phyloP scores from a whole-genome alignment of 2,113 vertebrate species.

The Lota lota region DNA sequence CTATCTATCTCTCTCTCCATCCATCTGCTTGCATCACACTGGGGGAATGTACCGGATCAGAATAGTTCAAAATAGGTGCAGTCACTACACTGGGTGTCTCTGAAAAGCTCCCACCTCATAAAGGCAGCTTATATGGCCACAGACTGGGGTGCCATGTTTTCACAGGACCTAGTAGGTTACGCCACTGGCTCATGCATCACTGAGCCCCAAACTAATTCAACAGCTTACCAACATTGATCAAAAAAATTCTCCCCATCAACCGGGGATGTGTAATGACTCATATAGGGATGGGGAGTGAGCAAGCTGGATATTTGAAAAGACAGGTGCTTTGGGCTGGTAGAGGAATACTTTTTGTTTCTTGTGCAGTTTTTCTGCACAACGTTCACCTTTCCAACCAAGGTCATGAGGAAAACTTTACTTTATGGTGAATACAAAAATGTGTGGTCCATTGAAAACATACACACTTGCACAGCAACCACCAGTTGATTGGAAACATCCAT shows the following conservation, averaged over 20 bases:
- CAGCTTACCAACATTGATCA: constrained; percentile 60
- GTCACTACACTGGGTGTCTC: constrained; percentile 47
- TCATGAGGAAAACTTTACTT: neutral
- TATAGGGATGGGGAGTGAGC: constrained; percentile 30
- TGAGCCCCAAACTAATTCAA: constrained; percentile 53
- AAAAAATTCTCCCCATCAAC: constrained; percentile 56
- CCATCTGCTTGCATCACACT: constrained; percentile 50
- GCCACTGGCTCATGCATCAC: constrained; percentile 38
- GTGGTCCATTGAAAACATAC: too few relatives aligned
- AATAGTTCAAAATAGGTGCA: constrained; percentile 10
- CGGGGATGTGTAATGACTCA: constrained; percentile 58
- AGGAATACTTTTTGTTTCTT: too few relatives aligned
- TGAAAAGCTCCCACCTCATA: constrained; percentile 49
- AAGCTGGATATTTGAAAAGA: constrained; percentile 42
- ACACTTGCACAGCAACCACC: too few relatives aligned
- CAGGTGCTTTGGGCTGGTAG: constrained; percentile 1
- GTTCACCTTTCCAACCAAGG: neutral
- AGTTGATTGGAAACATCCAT: too few relatives aligned
- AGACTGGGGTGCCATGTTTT: constrained; percentile 45
- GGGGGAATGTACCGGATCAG: constrained; percentile 46
- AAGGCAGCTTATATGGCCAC: constrained; percentile 44
- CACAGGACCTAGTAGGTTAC: constrained; percentile 41
- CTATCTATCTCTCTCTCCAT: too few relatives aligned
- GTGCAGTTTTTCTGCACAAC: neutral
- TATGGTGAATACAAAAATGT: too few relatives aligned